Evolutionary conservation across 92 coral and sea anemone genomes (phyloP).

Genomic region (Bergia puertoricense): DNA sequence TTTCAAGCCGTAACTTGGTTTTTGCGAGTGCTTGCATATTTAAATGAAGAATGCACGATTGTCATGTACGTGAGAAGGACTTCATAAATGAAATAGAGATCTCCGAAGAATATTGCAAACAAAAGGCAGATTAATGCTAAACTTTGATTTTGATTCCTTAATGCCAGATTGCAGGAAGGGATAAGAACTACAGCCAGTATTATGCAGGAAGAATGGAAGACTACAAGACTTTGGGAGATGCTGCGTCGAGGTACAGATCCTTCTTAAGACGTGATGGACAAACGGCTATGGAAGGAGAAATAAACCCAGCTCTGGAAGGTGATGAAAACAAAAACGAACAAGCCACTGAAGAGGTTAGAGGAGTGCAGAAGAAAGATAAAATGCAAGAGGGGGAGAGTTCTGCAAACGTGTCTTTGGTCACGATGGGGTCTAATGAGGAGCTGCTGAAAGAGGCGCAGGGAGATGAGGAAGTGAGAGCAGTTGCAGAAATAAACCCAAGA

Average conservation of each 20-base stretch:
- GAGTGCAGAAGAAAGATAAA: not conserved
- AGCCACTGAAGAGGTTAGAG: not conserved
- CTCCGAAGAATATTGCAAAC: not conserved
- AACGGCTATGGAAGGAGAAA: not conserved
- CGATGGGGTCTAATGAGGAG: not conserved
- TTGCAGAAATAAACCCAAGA: not conserved
- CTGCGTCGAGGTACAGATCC: constrained; percentile 20
- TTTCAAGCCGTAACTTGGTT: not conserved
- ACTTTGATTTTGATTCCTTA: not conserved
- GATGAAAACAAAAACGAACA: not conserved
- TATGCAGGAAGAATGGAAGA: constrained; percentile 17
- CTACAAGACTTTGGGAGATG: constrained; percentile 19
- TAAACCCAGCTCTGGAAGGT: not conserved
- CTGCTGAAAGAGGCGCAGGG: not conserved
- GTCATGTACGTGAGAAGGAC: not conserved
- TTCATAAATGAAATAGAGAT: not conserved
- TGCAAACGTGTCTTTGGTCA: not conserved
- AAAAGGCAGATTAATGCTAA: not conserved
- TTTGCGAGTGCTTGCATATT: no score
- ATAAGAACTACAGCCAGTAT: constrained; percentile 21
- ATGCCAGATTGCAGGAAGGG: constrained; percentile 16
- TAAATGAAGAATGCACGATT: no score
- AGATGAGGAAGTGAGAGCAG: not conserved
- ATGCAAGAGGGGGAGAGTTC: not conserved
- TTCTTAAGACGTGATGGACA: constrained; percentile 12